phyloP scores from a whole-genome alignment of 1,140 invertebrate genomes.

The Augochlora pura region DNA sequence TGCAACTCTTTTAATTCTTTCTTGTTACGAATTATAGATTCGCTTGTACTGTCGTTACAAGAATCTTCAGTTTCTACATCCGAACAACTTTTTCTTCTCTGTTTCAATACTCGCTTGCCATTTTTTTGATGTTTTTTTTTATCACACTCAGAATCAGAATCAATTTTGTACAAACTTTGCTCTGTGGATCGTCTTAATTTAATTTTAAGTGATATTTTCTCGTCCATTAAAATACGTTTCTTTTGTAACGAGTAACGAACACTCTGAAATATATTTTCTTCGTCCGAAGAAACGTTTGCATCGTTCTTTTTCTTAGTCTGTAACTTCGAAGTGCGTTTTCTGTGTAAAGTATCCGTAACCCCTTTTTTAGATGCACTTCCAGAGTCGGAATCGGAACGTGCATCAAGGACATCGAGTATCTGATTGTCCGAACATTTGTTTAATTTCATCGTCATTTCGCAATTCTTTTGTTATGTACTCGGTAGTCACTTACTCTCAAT shows the following conservation, averaged over 20 bases:
- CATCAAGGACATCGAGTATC: conserved; percentile 47
- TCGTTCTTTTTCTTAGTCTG: neutral
- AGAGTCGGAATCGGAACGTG: conserved; percentile 25
- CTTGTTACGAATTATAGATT: neutral
- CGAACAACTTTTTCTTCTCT: neutral
- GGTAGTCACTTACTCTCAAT: no score
- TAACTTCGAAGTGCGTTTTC: neutral
- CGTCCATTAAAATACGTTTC: neutral
- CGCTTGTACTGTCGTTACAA: neutral
- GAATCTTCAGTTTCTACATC: neutral
- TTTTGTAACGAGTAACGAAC: neutral
- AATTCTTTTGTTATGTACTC: neutral
- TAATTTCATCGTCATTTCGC: conserved; percentile 35
- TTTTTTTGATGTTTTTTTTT: conserved; percentile 2
- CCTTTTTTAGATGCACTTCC: neutral
- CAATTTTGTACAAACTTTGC: conserved; percentile 65
- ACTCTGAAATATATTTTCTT: conserved; percentile 4
- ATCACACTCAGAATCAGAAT: conserved; percentile 39
- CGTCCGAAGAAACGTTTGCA: neutral
- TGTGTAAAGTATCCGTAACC: neutral
- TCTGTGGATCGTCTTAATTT: conserved; percentile 64
- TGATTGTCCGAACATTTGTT: conserved; percentile 49
- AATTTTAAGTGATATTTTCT: conserved; percentile 45
- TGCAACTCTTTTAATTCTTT: neutral
- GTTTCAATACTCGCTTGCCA: neutral